phyloP scores from a whole-genome alignment of 2,797 vertebrate genomes.

The Rousettus madagascariensis region DNA sequence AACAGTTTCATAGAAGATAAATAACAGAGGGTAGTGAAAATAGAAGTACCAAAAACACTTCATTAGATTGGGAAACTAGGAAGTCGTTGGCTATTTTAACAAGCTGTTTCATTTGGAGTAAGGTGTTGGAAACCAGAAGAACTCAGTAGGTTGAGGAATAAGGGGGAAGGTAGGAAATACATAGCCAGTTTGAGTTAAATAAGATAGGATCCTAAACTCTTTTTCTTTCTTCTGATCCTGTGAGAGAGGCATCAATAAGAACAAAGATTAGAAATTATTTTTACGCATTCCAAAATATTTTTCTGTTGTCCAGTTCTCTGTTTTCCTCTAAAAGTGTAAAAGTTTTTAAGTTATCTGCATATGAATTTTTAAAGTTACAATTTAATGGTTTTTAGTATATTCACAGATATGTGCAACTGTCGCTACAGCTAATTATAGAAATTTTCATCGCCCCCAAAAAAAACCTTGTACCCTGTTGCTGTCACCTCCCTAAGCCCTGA shows the following conservation, averaged over 20 bases:
- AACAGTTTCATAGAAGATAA: neutral
- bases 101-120: neutral
- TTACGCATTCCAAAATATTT: neutral
- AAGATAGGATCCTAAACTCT: neutral
- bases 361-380: neutral
- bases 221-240: neutral
- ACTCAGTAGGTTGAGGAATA: neutral
- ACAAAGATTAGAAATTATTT: neutral
- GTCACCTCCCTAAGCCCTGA: neutral
- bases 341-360: neutral
- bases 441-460: neutral
- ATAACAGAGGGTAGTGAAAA: neutral
- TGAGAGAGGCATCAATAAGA: neutral
- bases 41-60: neutral
- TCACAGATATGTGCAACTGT: neutral
- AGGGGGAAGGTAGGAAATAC: neutral
- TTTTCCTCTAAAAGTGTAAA: slow-evolving; percentile 2
- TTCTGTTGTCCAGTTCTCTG: neutral
- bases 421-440: neutral
- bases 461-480: neutral
- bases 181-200: neutral
- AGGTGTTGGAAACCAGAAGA: neutral
- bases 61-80: neutral
- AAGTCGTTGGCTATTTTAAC: neutral
- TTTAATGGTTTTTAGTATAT: slow-evolving; percentile 26